A percentile compares a stretch with the other conserved stretches of the same genome.
Conservation (phyloP, 2,888 invertebrate genomes). For the Nymphalis c-album region DNA sequence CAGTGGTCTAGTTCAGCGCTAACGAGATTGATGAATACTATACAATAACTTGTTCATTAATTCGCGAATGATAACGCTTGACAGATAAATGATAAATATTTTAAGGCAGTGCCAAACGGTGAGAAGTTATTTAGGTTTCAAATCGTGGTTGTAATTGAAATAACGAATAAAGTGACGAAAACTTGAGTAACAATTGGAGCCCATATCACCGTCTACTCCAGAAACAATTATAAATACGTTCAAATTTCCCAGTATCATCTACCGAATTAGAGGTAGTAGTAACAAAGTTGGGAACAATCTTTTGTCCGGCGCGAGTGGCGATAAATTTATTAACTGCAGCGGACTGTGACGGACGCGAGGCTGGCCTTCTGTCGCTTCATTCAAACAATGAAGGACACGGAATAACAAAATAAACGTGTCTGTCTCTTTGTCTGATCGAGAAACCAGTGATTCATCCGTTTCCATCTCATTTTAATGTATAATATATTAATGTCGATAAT, state of each 20-base stretch:
- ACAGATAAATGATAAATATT: too few relatives aligned
- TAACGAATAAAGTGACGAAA: neutral
- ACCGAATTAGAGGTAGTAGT: constrained; percentile 12
- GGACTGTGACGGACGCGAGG: constrained; percentile 13
- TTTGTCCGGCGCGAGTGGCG: constrained; percentile 11
- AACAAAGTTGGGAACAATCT: constrained; percentile 12
- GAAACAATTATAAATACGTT: neutral
- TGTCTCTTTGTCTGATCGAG: too few relatives aligned
- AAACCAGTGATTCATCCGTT: too few relatives aligned
- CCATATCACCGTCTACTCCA: neutral
- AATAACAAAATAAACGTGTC: too few relatives aligned
- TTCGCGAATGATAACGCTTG: too few relatives aligned
- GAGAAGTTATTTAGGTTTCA: too few relatives aligned
- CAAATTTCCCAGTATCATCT: constrained; percentile 17
- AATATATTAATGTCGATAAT: too few relatives aligned
- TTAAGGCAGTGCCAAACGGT: too few relatives aligned
- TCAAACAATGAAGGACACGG: neutral
- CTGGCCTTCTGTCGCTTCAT: neutral
- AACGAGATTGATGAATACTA: neutral
- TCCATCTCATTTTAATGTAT: too few relatives aligned
- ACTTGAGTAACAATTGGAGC: too few relatives aligned
- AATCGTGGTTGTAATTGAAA: neutral
- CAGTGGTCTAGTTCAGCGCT: neutral
- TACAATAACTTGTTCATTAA: neutral
- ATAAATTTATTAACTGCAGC: constrained; percentile 20